Conservation (phyloP, 2,888 invertebrate species). For the Cosmopolites sordidus region DNA sequence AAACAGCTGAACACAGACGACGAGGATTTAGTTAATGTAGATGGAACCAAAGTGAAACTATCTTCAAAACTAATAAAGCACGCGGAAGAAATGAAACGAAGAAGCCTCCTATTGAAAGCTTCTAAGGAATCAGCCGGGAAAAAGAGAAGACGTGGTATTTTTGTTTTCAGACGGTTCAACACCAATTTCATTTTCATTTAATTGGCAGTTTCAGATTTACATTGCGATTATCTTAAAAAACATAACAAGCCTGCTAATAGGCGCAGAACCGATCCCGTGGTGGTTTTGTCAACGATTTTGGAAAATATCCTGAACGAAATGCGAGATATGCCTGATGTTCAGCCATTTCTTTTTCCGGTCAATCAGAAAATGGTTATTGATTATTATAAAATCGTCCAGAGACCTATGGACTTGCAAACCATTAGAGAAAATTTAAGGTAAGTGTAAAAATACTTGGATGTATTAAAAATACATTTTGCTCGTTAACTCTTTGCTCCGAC, state of each 20-base stretch:
- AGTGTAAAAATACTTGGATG: no score
- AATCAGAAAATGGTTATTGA: conserved; percentile 91
- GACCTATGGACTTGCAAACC: conserved; percentile 96
- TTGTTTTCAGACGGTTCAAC: background rate
- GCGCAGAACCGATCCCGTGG: conserved; percentile 91
- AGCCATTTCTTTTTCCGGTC: conserved; percentile 91
- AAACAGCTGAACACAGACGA: conserved; percentile 73
- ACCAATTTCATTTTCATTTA: background rate
- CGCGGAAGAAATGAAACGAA: conserved; percentile 80
- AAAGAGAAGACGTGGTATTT: conserved; percentile 59
- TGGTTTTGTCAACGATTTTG: conserved; percentile 85
- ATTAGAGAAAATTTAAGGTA: conserved; percentile 76
- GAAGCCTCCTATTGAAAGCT: conserved; percentile 71
- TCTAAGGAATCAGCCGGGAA: conserved; percentile 66
- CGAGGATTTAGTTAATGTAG: conserved; percentile 86
- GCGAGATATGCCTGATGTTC: conserved; percentile 85
- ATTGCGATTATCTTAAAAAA: conserved; percentile 86
- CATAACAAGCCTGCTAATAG: conserved; percentile 82
- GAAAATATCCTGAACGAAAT: conserved; percentile 91
- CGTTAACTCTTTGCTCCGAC: no score
- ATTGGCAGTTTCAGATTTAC: conserved; percentile 57
- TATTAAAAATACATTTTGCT: no score
- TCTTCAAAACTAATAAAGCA: conserved; percentile 47
- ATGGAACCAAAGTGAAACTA: conserved; percentile 73
- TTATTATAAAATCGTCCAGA: conserved; percentile 85